Conservation (phyloP, 2,113 vertebrate genomes). For the Pelmatolapia mariae region DNA sequence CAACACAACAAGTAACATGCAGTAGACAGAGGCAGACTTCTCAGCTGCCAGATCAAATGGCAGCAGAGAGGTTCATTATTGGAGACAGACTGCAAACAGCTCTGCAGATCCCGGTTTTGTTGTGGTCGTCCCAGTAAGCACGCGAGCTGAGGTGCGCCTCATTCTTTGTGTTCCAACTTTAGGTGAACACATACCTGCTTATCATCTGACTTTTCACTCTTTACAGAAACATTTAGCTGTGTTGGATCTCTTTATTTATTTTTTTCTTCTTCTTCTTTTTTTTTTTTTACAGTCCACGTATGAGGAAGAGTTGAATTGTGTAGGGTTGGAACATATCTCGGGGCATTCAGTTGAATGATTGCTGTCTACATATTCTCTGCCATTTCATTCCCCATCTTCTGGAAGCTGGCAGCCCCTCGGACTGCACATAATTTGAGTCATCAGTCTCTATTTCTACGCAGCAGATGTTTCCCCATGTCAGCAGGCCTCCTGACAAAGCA, state of each 20-base stretch:
- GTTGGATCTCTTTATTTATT: not conserved
- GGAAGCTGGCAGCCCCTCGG: constrained; percentile 47
- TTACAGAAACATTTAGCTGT: not conserved
- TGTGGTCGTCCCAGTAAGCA: constrained; percentile 7
- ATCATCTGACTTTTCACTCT: not conserved
- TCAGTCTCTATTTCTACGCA: constrained; percentile 73
- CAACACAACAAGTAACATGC: constrained; percentile 39
- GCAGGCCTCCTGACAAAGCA: constrained; percentile 53
- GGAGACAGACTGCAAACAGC: constrained; percentile 46
- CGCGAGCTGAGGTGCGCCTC: constrained; percentile 9
- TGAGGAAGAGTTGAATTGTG: not conserved
- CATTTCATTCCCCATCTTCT: constrained; percentile 53
- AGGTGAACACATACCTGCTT: not conserved
- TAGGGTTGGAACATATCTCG: not conserved
- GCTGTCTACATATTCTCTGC: constrained; percentile 31
- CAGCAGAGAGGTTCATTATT: constrained; percentile 39
- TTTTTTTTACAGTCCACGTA: not conserved
- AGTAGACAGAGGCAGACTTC: constrained; percentile 24
- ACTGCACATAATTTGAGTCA: constrained; percentile 69
- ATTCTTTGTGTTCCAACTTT: not conserved
- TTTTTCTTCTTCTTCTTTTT: not conserved
- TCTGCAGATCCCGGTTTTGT: constrained; percentile 14
- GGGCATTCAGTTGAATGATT: not conserved
- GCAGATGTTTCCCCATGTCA: constrained; percentile 77
- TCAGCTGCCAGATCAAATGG: constrained; percentile 52